Evolutionary conservation across 2,797 vertebrate genomes (phyloP), one percentile per base, ranked within the genome.

Genomic region (Ctenochaetus hawaiiensis): DNA sequence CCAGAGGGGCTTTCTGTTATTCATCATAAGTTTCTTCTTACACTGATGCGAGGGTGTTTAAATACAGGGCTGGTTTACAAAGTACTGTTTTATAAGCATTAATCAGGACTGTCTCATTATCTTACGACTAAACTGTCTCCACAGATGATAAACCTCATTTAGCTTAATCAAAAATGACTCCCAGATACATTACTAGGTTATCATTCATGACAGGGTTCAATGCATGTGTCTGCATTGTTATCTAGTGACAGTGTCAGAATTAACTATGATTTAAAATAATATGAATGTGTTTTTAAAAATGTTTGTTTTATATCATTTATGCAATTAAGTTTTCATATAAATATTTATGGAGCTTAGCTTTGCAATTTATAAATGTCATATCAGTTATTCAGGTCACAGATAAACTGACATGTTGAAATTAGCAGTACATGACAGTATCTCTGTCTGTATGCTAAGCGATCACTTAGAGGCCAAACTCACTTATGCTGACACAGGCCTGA

Each of bases 101-200:
- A 74, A 87, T 92, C 83, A 80, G 54, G 45, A 30, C 22, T 43
- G 64, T 72, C 69, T 88, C 77, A 82, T 90, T 88, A 87, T 84
- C 34, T 75, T 37, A 57, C 78, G 76, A 82, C 75, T 62, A 59
- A 78, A 39, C 61, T 73, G 72, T 79, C 72, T 76, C 75, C 56
- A 74, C 62, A 61, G 65, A 85, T 78, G 73, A 86, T 86, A 76
- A 76, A 72, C 48, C 77, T 86, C 67, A 80, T 90, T 88, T 88
- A 77, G 75, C 62, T 75, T 76, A 62, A 85, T 70, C 74, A 65
- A 62, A 63, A 88, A 89, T 85, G 34, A 71, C 6, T 39, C 76
- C 56, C 1, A 9, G 67, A 61, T 72, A 44, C 41, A 81, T 78
- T 60, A 68, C 20, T 23, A n/a, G 48, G 84, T 88, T 61, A 77